phyloP scores from a whole-genome alignment of 2,113 vertebrate genomes.

The Halcyon malimbica region DNA sequence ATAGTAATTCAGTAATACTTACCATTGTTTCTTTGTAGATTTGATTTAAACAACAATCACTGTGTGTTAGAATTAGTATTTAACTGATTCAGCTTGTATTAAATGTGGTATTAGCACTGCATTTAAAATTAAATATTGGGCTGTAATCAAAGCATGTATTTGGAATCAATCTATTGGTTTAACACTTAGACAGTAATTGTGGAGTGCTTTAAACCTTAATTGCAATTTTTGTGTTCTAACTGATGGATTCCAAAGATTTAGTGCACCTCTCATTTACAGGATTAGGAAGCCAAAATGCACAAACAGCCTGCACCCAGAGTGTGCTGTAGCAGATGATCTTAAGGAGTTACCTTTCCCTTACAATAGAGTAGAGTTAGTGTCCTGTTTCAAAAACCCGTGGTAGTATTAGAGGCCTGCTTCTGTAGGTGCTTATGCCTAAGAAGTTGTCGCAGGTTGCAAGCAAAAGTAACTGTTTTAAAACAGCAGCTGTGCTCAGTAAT shows the following conservation, averaged over 20 bases:
- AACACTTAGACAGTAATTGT: not conserved
- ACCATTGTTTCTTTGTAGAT: not conserved
- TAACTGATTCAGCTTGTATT: not conserved
- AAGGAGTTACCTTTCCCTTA: not conserved
- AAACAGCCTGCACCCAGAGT: not conserved
- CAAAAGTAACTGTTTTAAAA: conserved; percentile 30
- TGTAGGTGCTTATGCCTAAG: not conserved
- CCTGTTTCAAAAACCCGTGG: conserved; percentile 10
- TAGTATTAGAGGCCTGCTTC: not conserved
- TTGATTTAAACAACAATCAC: not conserved
- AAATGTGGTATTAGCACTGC: not conserved
- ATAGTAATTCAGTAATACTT: not conserved
- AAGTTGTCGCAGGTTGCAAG: not conserved
- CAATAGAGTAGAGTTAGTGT: not conserved
- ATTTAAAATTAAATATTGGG: not conserved
- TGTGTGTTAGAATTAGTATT: not conserved
- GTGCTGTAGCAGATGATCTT: not conserved
- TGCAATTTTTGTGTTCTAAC: not conserved
- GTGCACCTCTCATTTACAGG: not conserved
- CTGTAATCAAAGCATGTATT: not conserved
- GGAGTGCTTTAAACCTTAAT: not conserved
- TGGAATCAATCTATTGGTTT: not conserved
- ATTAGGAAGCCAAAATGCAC: not conserved
- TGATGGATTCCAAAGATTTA: not conserved
- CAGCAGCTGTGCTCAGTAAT: conserved; percentile 28